Evolutionary conservation across 2,113 vertebrate genomes (phyloP).

Genomic region (Baryphthengus martii): DNA sequence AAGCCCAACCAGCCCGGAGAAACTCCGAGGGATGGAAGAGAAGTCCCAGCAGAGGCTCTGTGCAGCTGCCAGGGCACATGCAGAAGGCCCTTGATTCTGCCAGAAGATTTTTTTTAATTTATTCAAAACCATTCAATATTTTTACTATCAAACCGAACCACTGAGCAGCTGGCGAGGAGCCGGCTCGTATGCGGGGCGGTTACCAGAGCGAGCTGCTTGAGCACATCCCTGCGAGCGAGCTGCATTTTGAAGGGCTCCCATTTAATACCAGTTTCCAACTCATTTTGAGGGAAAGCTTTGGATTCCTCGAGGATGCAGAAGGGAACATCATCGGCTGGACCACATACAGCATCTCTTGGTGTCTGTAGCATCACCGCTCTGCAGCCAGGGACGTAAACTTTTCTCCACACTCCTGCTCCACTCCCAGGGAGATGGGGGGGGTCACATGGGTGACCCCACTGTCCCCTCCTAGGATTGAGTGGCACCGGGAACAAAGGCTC

Average conservation of each 20-base stretch:
- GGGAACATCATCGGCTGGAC: not conserved
- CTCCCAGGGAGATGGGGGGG: not conserved
- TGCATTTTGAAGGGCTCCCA: not conserved
- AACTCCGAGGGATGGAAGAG: not conserved
- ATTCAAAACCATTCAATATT: slow-evolving; percentile 28
- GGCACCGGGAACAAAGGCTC: slow-evolving; percentile 30
- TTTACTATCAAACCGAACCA: slow-evolving; percentile 12
- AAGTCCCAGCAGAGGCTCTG: not conserved
- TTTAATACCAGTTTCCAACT: not conserved
- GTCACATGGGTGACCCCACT: not conserved
- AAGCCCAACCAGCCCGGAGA: not conserved
- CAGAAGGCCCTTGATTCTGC: not conserved
- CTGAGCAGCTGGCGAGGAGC: not conserved
- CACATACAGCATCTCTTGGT: not conserved
- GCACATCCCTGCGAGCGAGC: not conserved
- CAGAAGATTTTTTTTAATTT: slow-evolving; percentile 1
- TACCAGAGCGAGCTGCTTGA: not conserved
- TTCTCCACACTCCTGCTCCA: fast-evolving
- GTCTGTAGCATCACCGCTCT: fast-evolving
- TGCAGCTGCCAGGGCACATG: slow-evolving; percentile 32
- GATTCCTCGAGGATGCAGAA: not conserved
- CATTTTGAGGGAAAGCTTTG: not conserved
- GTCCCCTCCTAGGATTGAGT: fast-evolving
- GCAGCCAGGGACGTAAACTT: not conserved
- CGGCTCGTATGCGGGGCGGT: not conserved